Evolutionary conservation across 2,888 invertebrate species (phyloP).

Genomic region (Cryptops parisi): DNA sequence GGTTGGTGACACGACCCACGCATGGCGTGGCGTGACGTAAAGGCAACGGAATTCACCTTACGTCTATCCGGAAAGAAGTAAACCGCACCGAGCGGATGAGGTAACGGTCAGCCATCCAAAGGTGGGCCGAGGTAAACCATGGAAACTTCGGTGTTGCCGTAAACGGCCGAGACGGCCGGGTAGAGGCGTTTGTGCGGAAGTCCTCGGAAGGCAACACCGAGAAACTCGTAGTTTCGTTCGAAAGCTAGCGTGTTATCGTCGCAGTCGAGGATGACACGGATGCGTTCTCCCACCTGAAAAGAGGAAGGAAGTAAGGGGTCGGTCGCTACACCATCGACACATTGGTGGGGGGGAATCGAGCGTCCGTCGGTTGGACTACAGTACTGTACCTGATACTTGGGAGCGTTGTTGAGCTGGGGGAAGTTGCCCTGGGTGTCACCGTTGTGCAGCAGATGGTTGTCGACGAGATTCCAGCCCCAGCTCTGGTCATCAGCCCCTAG

Average conservation of each 20-base stretch:
- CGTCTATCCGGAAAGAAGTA: too few relatives aligned
- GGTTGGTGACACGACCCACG: too few relatives aligned
- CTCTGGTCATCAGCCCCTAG: constrained; percentile 92
- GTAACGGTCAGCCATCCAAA: constrained; percentile 87
- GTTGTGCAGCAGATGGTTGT: constrained; percentile 91
- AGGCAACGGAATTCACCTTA: too few relatives aligned
- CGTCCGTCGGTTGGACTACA: too few relatives aligned
- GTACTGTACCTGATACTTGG: constrained; percentile 98
- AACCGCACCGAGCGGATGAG: too few relatives aligned
- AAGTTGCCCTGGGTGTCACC: constrained; percentile 89
- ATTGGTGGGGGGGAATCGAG: too few relatives aligned
- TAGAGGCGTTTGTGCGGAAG: constrained; percentile 84
- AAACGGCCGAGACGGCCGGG: constrained; percentile 94
- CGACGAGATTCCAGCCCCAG: constrained; percentile 99
- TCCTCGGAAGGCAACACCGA: constrained; percentile 94
- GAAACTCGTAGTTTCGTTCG: constrained; percentile 94
- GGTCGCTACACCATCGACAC: too few relatives aligned
- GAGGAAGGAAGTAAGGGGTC: too few relatives aligned
- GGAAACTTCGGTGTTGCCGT: constrained; percentile 97
- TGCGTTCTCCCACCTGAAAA: constrained; percentile 83
- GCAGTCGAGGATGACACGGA: constrained; percentile 94
- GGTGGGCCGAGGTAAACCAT: constrained; percentile 97
- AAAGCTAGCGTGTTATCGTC: constrained; percentile 93
- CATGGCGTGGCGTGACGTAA: too few relatives aligned
- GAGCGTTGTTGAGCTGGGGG: constrained; percentile 86